Base-by-base conservation (phyloP, 2,113 vertebrate species). In the Pantherophis guttatus region DNA sequence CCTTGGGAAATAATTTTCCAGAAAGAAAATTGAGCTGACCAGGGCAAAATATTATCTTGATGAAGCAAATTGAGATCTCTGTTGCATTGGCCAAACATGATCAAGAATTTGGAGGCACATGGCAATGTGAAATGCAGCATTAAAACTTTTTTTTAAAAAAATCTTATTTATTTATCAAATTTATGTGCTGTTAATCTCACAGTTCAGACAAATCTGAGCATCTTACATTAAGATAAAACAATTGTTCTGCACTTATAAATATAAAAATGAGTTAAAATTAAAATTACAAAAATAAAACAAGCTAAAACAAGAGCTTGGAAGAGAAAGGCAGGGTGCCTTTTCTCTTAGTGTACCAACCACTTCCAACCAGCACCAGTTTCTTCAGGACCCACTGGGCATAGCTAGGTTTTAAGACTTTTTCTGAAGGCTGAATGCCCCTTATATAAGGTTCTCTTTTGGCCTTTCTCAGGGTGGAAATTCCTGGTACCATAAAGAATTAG, bases 61-160 rank as follows among this genome's bases (percentile, higher is more conserved):
- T 33, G 44, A 92, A 94, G 52, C 1, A 52, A 90, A 93, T 17
- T 12, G 75, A 91, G 24, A 91, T 92, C 93, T 92, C 9, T 90
- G 23, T 55, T 93, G 86, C 95, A 52, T 44, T 92, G 86, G 48
- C 87, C 92, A 52, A 54, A 59, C 4, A 70, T 2, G 75, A 29
- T 54, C 94, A 92, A 91, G 62, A 95, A 93, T 8, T 91, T 50
- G 52, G 23, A 91, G 95, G 91, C 4, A 0, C 87, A 87, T 88
- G 29, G 2, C 39, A 88, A 1, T 29, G 62, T 92, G 70, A 93
- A 95, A 58, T 0, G 5, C 21, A 24, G 89, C 1, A 44, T 24
- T 90, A 75, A 62, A 93, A 57, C 0, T 86, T 65, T 88, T 75
- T 75, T 15, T 15, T 4, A 4, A 24, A 13, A 65, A n/a, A 70